Conservation (phyloP, 2,113 vertebrate genomes). For the Apteryx mantelli region DNA sequence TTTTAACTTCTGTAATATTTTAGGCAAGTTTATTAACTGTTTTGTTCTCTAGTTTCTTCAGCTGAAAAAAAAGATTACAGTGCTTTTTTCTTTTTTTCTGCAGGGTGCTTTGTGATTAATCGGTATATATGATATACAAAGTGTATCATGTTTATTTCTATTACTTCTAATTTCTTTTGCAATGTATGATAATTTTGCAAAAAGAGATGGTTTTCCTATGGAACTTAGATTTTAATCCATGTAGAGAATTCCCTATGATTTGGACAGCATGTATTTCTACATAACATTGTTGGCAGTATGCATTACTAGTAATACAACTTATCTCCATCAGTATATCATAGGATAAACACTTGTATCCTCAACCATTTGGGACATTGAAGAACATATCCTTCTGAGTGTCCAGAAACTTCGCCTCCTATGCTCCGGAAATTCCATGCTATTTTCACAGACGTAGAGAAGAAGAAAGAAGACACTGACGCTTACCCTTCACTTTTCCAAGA, state of each 20-base stretch:
- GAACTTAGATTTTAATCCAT: not conserved
- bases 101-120: not conserved
- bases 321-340: not conserved
- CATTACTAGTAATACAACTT: not conserved
- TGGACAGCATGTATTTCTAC: not conserved
- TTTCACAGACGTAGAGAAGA: not conserved
- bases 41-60: not conserved
- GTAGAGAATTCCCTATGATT: not conserved
- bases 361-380: not conserved
- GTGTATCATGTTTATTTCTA: not conserved
- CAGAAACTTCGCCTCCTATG: not conserved
- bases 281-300: not conserved
- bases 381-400: not conserved
- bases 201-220: not conserved
- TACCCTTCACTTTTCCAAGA: not conserved
- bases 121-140: not conserved
- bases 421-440: not conserved
- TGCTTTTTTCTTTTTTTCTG: not conserved
- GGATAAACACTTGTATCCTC: not conserved
- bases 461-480: not conserved
- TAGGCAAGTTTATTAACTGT: not conserved
- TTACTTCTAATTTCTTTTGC: not conserved
- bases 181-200: not conserved
- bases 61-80: not conserved
- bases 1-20: not conserved